Evolutionary conservation across 2,888 invertebrate genomes (phyloP), one percentile per base, ranked within the genome.

Genomic region (Acronicta leporina): DNA sequence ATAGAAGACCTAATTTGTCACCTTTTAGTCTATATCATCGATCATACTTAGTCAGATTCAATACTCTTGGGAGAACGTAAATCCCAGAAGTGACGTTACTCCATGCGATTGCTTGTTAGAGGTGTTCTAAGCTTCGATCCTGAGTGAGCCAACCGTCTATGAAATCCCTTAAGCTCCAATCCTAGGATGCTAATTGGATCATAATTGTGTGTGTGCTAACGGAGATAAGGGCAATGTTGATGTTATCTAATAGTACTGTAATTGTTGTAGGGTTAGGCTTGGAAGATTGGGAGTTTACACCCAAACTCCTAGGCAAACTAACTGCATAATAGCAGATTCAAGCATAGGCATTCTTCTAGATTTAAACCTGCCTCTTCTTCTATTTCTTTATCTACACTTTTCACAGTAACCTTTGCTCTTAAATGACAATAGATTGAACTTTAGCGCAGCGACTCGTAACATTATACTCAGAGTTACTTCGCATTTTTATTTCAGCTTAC

Each of bases 401-500:
- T 44, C 43, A 15, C 33, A 27, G 16, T 44, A 65, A 40, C 44
- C 15, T 68, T 8, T 41, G 27, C 11, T 43, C 33, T 59, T 41
- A 43, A 53, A 59, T 46, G 43, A 45, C 41, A 68, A 57, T 44
- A 42, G 53, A 56, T 50, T 62, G 50, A 61, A 73, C 53, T 62
- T 69, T 57, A 62, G 48, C 38, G 45, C 15, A 25, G 45, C 33
- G 51, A 53, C 68, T 41, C 14, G 38, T 6, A 50, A 61, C 73
- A 53, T 53, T 50, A 68, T 73, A 56, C 46, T 50, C 41, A 56
- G 56, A 38, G 13, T 35, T 11, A 35, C 38, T 62, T 46, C 44
- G 53, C 69, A 54, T 62, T 68, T 62, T 72, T 72, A 67, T 72
- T 59, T 59, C 52, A 0, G 25, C 43, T n/a, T n/a, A 48, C 33